phyloP scores from a whole-genome alignment of 2,797 vertebrate species.

The Craterocephalus amniculus region DNA sequence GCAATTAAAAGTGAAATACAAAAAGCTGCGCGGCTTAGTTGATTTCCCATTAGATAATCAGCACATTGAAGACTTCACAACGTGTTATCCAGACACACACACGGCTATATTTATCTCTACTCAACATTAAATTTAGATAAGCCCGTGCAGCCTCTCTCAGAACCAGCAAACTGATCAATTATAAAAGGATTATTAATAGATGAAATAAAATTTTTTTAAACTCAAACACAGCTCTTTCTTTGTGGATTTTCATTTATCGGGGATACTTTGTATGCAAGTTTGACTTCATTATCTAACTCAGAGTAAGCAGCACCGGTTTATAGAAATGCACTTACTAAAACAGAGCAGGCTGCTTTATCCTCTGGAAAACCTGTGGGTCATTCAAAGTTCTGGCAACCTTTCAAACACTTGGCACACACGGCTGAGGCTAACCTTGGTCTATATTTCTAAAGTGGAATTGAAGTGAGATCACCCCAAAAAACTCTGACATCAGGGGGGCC shows the following conservation, averaged over 20 bases:
- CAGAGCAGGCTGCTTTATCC: conserved; percentile 60
- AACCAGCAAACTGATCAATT: conserved; percentile 40
- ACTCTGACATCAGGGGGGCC: conserved; percentile 47
- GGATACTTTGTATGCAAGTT: conserved; percentile 32
- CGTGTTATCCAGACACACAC: conserved; percentile 30
- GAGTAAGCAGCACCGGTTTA: conserved; percentile 22
- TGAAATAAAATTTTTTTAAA: conserved; percentile 12
- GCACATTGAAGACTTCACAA: conserved; percentile 24
- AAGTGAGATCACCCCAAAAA: conserved; percentile 60
- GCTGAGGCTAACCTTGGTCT: conserved; percentile 70
- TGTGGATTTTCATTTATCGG: conserved; percentile 28
- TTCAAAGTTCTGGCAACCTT: conserved; percentile 63
- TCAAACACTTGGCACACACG: conserved; percentile 71
- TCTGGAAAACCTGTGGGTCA: conserved; percentile 65
- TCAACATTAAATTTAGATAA: conserved; percentile 57
- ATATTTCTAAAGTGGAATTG: conserved; percentile 62
- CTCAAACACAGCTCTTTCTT: conserved; percentile 27
- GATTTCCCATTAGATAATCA: conserved; percentile 47
- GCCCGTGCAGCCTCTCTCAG: conserved; percentile 26
- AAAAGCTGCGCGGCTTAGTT: conserved; percentile 13
- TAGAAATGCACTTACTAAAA: conserved; percentile 16
- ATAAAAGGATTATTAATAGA: conserved; percentile 71
- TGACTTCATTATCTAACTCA: conserved; percentile 14
- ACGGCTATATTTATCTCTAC: conserved; percentile 65
- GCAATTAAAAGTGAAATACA: neutral